A percentile compares a stretch with the other conserved stretches of the same genome.
Conservation (phyloP, 30 jellyfish, hydroid and myxozoan genomes). For the Cassiopea andromeda region DNA sequence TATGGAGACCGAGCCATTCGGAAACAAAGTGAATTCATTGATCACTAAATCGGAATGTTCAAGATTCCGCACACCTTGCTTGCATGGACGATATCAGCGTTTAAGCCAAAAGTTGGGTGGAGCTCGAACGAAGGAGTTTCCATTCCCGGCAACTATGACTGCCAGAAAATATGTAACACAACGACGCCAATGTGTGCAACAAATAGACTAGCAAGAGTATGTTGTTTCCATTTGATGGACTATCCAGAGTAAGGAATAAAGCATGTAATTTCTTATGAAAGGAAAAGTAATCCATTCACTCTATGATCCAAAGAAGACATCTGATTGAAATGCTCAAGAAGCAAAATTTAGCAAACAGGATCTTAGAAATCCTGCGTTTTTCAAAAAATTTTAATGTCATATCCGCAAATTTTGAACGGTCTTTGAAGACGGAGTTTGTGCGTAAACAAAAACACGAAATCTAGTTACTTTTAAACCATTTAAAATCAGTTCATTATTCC, state of each 20-base stretch:
- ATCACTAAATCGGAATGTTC: background rate
- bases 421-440: constrained; percentile 3
- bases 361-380: constrained; percentile 13
- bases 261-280: background rate
- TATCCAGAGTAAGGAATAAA: no score
- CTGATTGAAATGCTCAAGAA: background rate
- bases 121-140: no score
- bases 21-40: background rate
- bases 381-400: constrained; percentile 22
- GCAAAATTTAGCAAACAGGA: background rate
- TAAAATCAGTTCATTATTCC: background rate
- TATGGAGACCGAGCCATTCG: background rate
- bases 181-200: no score
- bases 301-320: background rate
- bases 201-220: no score
- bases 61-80: background rate
- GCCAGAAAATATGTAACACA: no score
- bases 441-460: constrained; percentile 12
- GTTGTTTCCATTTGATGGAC: no score
- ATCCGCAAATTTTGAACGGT: constrained; percentile 30
- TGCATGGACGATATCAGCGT: no score
- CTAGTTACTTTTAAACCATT: constrained; percentile 7
- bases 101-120: no score
- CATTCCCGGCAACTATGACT: no score
- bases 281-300: background rate